These are phyloP conservation scores for Nipponia nippon DNA, from an alignment of 2,113 vertebrate genomes.

Conservation along the genomic window DNA sequence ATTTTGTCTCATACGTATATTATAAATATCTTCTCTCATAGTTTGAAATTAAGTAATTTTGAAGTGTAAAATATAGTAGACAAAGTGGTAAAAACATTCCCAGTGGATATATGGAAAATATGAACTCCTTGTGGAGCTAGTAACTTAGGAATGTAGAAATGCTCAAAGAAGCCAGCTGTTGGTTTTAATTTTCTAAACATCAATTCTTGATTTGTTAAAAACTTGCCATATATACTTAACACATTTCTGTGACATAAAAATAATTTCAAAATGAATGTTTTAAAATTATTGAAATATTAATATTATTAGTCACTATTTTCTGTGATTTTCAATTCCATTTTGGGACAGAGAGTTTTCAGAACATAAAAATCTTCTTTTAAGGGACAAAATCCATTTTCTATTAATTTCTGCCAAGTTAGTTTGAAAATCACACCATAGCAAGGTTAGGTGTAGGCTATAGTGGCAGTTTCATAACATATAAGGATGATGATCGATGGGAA, in stretches of 20 bases:
- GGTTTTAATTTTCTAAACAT: not conserved
- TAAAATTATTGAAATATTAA: not conserved
- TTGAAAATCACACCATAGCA: not conserved
- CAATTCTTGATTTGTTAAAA: not conserved
- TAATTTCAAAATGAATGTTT: not conserved
- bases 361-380: not conserved
- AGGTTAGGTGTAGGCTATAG: not conserved
- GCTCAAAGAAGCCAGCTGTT: not conserved
- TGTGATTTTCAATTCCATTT: not conserved
- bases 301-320: not conserved
- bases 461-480: not conserved
- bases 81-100: not conserved
- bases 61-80: not conserved
- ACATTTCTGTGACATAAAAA: not conserved
- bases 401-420: not conserved
- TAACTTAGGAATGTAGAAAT: not conserved
- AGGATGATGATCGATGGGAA: rapidly evolving
- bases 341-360: not conserved
- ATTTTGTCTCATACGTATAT: not conserved
- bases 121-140: not conserved
- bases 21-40: not conserved
- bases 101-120: not conserved
- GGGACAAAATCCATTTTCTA: not conserved
- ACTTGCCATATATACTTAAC: not conserved
- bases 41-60: not conserved